Conservation (phyloP, 2,888 invertebrate genomes). For the Chrysolina americana region DNA sequence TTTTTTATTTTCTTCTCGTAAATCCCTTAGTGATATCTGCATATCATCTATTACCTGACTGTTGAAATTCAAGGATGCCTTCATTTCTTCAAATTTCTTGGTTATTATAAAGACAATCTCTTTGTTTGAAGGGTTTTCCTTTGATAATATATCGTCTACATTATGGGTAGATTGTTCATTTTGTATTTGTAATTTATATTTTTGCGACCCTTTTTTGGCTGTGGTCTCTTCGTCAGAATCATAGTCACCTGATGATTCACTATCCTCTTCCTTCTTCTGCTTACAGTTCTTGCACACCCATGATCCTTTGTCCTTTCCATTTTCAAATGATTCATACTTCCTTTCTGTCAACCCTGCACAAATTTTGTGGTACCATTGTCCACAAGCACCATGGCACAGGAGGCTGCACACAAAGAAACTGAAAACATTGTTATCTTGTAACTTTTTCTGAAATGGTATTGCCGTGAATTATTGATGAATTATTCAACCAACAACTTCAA, state of each 20-base stretch:
- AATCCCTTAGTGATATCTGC: not conserved
- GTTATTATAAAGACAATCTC: not conserved
- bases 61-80: not conserved
- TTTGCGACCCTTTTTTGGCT: not conserved
- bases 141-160: not conserved
- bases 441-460: too few relatives aligned
- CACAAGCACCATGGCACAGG: not conserved
- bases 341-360: not conserved
- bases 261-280: not conserved
- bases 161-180: not conserved
- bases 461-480: too few relatives aligned
- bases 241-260: not conserved
- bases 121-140: not conserved
- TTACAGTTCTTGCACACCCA: not conserved
- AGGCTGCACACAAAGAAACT: too few relatives aligned
- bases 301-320: not conserved
- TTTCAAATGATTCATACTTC: not conserved
- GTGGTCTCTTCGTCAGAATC: not conserved
- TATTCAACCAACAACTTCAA: too few relatives aligned
- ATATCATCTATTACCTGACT: not conserved
- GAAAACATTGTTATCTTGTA: too few relatives aligned
- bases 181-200: not conserved
- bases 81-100: not conserved
- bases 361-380: not conserved
- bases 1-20: not conserved